A percentile compares a stretch with the other conserved stretches of the same genome.
These are phyloP conservation scores for Sclerurus mexicanus DNA, from an alignment of 2,113 vertebrate genomes.

Conservation along the genomic window DNA sequence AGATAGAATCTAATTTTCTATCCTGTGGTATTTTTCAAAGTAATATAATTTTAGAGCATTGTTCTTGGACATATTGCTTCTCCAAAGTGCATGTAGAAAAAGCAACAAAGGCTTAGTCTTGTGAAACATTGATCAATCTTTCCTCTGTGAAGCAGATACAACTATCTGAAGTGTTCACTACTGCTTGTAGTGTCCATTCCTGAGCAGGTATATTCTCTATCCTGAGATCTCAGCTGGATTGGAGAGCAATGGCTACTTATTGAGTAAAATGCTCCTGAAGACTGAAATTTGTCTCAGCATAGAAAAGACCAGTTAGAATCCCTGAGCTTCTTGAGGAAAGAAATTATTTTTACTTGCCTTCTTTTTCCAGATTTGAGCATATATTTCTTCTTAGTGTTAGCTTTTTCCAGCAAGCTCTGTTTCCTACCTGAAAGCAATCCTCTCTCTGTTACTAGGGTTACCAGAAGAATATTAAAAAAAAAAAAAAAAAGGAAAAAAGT, in stretches of 20 bases:
- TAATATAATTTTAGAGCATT: background rate
- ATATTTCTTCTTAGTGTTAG: background rate
- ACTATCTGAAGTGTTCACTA: background rate
- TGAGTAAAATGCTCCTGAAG: background rate
- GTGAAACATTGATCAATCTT: background rate
- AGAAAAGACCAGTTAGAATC: background rate
- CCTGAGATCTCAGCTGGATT: background rate
- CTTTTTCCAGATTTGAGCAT: background rate
- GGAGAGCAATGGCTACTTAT: background rate
- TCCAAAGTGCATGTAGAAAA: background rate
- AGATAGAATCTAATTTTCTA: background rate
- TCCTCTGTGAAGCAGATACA: background rate
- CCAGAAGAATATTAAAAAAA: background rate
- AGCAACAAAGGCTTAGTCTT: background rate
- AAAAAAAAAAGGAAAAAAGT: rapidly evolving
- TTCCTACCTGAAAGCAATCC: background rate
- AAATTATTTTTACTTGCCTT: background rate
- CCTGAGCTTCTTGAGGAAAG: background rate
- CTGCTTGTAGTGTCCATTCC: background rate
- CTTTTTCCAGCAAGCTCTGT: background rate
- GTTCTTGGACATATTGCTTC: background rate
- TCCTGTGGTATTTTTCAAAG: background rate
- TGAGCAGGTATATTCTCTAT: background rate
- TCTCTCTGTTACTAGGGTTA: conserved; percentile 15
- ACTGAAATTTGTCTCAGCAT: background rate